A percentile compares a stretch with the other conserved stretches of the same genome.
These are phyloP conservation scores for Silvanus unidentatus DNA, from an alignment of 2,888 invertebrate genomes.

Conservation along the genomic window DNA sequence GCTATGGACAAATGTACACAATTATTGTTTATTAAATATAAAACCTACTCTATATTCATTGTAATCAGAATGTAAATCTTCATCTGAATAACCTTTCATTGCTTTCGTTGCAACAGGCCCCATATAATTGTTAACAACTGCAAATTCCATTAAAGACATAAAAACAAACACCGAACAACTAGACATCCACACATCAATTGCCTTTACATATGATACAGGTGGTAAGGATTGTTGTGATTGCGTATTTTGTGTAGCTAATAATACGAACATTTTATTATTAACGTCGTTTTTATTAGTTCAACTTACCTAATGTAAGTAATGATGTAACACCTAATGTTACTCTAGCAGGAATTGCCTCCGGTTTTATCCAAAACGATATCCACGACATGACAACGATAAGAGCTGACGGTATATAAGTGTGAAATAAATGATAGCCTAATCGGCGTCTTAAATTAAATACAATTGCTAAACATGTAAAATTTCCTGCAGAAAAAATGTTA, in stretches of 20 bases:
- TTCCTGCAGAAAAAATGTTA: constrained; percentile 55
- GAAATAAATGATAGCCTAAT: constrained; percentile 84
- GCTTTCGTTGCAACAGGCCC: constrained; percentile 82
- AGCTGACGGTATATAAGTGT: constrained; percentile 87
- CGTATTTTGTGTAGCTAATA: constrained; percentile 81
- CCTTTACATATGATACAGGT: constrained; percentile 88
- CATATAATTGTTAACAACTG: constrained; percentile 81
- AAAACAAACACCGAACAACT: constrained; percentile 90
- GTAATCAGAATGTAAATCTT: constrained; percentile 65
- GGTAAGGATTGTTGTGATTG: constrained; percentile 85
- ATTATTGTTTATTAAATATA: neutral
- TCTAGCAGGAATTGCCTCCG: constrained; percentile 85
- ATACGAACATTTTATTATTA: constrained; percentile 6
- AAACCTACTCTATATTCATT: constrained; percentile 67
- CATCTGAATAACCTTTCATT: constrained; percentile 86
- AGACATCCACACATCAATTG: constrained; percentile 90
- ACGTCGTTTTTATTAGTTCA: neutral
- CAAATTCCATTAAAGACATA: constrained; percentile 83
- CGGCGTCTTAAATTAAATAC: constrained; percentile 79
- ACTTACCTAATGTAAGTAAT: constrained; percentile 68
- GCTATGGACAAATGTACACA: no score
- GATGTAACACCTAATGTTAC: constrained; percentile 86
- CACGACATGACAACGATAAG: constrained; percentile 92
- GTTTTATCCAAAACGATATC: constrained; percentile 95
- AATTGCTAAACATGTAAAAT: constrained; percentile 86